Conservation (phyloP, 30 jellyfish, hydroid and myxozoan genomes). For the Turritopsis dohrnii region DNA sequence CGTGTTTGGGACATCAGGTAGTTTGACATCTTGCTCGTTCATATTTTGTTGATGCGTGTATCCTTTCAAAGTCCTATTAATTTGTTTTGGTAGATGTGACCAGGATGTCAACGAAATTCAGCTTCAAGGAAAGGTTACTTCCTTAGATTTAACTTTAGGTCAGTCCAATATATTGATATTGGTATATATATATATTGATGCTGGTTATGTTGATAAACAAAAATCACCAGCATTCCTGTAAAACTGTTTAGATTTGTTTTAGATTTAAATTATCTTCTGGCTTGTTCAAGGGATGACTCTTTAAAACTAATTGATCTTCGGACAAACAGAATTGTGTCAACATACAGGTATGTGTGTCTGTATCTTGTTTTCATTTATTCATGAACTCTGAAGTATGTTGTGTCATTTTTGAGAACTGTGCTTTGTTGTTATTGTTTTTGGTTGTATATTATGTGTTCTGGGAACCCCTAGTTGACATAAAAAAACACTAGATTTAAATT, state of each 20-base stretch:
- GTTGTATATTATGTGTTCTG: too few relatives aligned
- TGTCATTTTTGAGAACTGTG: too few relatives aligned
- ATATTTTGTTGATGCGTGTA: too few relatives aligned
- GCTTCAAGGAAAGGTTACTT: slow-evolving; percentile 90
- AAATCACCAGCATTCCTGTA: too few relatives aligned
- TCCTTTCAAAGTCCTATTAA: too few relatives aligned
- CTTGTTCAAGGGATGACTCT: slow-evolving; percentile 91
- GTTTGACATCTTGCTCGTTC: neutral
- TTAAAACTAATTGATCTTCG: slow-evolving; percentile 81
- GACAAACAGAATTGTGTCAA: slow-evolving; percentile 83
- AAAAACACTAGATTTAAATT: too few relatives aligned
- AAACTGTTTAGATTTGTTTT: too few relatives aligned
- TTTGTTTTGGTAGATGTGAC: slow-evolving; percentile 60
- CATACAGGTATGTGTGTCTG: slow-evolving; percentile 54
- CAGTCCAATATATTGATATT: neutral
- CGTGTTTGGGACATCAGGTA: slow-evolving; percentile 98
- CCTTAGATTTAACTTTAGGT: slow-evolving; percentile 91
- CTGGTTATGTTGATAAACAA: too few relatives aligned
- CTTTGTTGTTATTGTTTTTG: too few relatives aligned
- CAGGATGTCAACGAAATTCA: slow-evolving; percentile 82
- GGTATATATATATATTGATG: too few relatives aligned
- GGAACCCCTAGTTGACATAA: too few relatives aligned
- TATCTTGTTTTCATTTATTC: neutral
- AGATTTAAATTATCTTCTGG: slow-evolving; percentile 89
- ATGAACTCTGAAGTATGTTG: neutral